A percentile compares a stretch with the other conserved stretches of the same genome.
Evolutionary conservation across 1,140 invertebrate species (phyloP).

Genomic region (Drosophila yakuba): DNA sequence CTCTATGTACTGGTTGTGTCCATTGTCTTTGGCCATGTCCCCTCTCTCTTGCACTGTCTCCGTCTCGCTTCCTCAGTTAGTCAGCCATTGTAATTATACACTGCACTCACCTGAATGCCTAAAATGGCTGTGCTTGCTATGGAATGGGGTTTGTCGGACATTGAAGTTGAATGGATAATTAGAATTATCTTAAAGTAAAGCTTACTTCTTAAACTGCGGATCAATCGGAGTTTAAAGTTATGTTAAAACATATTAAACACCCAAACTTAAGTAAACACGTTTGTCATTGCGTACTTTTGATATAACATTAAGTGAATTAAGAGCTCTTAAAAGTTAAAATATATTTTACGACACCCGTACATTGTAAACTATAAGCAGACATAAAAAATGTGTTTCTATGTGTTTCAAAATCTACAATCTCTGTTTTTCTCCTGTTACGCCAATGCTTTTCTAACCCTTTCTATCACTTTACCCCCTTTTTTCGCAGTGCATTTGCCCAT

Average conservation of each 20-base stretch:
- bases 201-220: too few species aligned
- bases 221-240: too few species aligned
- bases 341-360: too few species aligned
- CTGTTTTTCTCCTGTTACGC: background rate
- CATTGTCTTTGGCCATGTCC: conserved; percentile 71
- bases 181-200: background rate
- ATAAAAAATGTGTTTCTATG: too few species aligned
- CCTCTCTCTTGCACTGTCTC: conserved; percentile 35
- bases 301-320: background rate
- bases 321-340: background rate
- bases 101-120: conserved; percentile 51
- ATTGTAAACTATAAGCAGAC: too few species aligned
- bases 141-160: conserved; percentile 3
- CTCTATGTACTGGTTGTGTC: conserved; percentile 57
- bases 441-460: conserved; percentile 20
- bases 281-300: too few species aligned
- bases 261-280: too few species aligned
- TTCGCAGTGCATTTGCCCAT: conserved; percentile 65
- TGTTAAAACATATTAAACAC: background rate
- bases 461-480: conserved; percentile 31
- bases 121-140: conserved; percentile 20
- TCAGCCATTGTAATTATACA: conserved; percentile 63
- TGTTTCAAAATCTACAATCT: too few species aligned
- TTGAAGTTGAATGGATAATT: conserved; percentile 15
- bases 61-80: conserved; percentile 57